These are phyloP conservation scores for Scolanthus callimorphus DNA, from an alignment of 92 coral and sea anemone genomes.

Conservation along the genomic window DNA sequence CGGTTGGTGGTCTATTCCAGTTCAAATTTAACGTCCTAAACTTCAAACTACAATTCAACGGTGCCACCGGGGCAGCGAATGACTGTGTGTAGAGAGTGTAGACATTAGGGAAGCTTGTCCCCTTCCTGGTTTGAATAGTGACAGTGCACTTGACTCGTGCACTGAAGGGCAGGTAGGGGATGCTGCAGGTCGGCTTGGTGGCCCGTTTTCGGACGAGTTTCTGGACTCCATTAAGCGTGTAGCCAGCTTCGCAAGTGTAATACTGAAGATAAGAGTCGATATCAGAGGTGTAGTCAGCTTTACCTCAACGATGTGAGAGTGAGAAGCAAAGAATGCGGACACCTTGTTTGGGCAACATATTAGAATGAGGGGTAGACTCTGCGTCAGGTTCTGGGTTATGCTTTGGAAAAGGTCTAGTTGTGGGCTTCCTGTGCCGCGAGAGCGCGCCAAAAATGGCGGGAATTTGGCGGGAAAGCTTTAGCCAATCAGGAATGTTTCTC, in stretches of 20 bases:
- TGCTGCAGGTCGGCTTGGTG: background rate
- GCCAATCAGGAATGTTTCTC: too few species aligned
- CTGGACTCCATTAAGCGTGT: background rate
- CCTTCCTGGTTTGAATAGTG: background rate
- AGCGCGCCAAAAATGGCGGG: too few species aligned
- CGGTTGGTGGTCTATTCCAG: conserved; percentile 21
- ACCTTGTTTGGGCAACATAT: too few species aligned
- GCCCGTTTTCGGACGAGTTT: background rate
- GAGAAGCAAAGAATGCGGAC: too few species aligned
- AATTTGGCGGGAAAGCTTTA: too few species aligned
- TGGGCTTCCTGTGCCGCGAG: too few species aligned
- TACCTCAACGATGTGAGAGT: too few species aligned
- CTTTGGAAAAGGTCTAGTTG: too few species aligned
- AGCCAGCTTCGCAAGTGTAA: background rate
- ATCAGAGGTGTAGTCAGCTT: too few species aligned
- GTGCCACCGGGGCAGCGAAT: conserved; percentile 32
- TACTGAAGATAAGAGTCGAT: background rate
- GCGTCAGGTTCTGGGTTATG: too few species aligned
- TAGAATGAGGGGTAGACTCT: too few species aligned
- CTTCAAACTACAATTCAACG: background rate
- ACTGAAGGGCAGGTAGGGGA: conserved; percentile 5
- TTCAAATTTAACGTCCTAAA: conserved; percentile 1
- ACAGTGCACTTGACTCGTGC: background rate
- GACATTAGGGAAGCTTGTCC: background rate
- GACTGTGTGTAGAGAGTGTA: conserved; percentile 1